phyloP scores from a whole-genome alignment of 2,113 vertebrate species.

The Equus quagga region DNA sequence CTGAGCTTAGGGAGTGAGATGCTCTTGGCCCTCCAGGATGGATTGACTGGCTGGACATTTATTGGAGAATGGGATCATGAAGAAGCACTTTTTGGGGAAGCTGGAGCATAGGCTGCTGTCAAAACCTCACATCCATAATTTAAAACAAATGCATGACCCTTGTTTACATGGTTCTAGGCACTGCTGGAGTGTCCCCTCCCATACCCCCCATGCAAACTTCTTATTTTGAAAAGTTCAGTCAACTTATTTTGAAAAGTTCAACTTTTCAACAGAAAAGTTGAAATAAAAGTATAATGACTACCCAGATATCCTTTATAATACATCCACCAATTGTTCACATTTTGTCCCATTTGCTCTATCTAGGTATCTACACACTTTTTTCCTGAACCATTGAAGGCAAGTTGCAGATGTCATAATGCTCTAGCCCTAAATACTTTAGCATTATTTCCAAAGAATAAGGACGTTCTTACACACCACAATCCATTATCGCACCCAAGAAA shows the following conservation, averaged over 20 bases:
- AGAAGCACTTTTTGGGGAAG: background rate
- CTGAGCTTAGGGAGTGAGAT: background rate
- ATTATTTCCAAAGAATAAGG: background rate
- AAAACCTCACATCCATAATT: background rate
- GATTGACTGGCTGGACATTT: background rate
- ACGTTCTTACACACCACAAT: background rate
- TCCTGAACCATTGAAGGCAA: background rate
- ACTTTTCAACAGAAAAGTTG: background rate
- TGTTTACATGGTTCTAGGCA: background rate
- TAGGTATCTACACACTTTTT: background rate
- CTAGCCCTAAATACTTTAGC: background rate
- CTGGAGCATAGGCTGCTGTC: background rate
- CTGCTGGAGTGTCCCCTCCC: background rate
- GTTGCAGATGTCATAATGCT: background rate
- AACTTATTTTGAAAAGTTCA: conserved; percentile 48
- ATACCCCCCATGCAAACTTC: background rate
- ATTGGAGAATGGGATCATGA: background rate
- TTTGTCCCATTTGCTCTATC: background rate
- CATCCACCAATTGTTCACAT: background rate
- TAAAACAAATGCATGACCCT: background rate
- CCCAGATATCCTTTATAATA: background rate
- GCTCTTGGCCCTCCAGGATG: background rate
- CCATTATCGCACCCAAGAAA: background rate
- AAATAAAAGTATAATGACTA: background rate
- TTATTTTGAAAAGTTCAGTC: conserved; percentile 48